Evolutionary conservation across 35 echinoderm and acorn worm genomes (phyloP).

Genomic region (Amphiura filiformis): DNA sequence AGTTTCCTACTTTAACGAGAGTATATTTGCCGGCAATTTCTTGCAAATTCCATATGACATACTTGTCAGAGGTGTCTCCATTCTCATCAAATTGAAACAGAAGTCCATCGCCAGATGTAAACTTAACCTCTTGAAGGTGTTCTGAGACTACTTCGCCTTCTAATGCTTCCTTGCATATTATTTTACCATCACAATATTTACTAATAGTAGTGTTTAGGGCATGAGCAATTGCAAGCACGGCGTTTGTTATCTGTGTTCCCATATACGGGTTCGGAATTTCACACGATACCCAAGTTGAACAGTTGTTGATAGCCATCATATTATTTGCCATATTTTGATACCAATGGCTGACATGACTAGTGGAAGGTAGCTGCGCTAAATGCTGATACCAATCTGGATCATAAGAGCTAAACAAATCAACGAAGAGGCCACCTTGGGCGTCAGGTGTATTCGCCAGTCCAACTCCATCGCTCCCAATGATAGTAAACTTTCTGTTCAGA

Average conservation of each 20-base stretch:
- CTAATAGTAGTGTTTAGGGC: neutral
- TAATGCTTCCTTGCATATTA: neutral
- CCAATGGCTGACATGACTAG: neutral
- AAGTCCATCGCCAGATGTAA: neutral
- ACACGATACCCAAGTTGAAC: neutral
- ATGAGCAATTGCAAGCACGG: slow-evolving; percentile 12
- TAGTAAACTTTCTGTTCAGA: neutral
- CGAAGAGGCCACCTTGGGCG: neutral
- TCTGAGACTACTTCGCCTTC: neutral
- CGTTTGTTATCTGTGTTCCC: slow-evolving; percentile 20
- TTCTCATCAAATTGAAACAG: slow-evolving; percentile 25
- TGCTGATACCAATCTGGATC: neutral
- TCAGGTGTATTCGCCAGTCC: neutral
- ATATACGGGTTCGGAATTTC: neutral
- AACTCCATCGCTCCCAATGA: slow-evolving; percentile 24
- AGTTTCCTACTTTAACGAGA: neutral
- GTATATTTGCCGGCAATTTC: neutral
- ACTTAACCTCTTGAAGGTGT: neutral
- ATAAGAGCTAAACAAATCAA: neutral
- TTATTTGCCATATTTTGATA: neutral
- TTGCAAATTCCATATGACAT: slow-evolving; percentile 34
- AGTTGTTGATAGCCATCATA: neutral
- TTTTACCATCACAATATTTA: neutral
- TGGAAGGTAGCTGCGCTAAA: neutral
- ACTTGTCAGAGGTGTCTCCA: slow-evolving; percentile 32